Conservation (phyloP, 2,113 vertebrate genomes). For the Cynocephalus volans region DNA sequence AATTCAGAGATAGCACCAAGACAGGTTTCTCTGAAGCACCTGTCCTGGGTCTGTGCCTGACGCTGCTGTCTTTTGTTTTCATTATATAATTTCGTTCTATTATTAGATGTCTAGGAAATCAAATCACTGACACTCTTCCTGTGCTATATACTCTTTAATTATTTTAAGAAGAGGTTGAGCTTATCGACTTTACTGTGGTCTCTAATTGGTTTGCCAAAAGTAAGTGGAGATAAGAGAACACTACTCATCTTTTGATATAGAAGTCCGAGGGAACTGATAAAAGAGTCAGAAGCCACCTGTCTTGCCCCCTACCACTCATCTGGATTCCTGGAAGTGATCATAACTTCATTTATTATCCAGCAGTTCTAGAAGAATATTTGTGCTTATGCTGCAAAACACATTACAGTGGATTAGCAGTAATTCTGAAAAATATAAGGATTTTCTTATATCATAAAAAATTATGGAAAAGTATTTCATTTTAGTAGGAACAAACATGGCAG, state of each 20-base stretch:
- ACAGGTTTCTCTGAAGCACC: neutral
- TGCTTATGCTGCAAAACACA: conserved; percentile 31
- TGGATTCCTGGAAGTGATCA: neutral
- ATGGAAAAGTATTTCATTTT: neutral
- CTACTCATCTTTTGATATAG: neutral
- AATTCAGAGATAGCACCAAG: conserved; percentile 18
- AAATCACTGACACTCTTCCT: conserved; percentile 27
- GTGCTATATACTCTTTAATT: conserved; percentile 40
- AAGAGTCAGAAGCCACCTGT: neutral
- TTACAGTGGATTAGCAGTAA: neutral
- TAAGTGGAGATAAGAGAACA: neutral
- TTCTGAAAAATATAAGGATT: conserved; percentile 51
- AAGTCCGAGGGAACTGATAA: neutral
- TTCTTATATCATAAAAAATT: conserved; percentile 30
- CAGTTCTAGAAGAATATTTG: conserved; percentile 23
- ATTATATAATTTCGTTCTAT: conserved; percentile 42
- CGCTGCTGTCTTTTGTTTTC: conserved; percentile 41
- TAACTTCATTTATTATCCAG: neutral
- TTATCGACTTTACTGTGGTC: neutral
- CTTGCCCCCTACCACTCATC: neutral
- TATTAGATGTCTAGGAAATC: conserved; percentile 56
- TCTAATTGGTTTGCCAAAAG: conserved; percentile 17
- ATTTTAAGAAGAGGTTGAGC: conserved; percentile 62
- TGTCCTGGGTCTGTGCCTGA: conserved; percentile 6
- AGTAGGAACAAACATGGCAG: neutral